phyloP scores from a whole-genome alignment of 2,797 vertebrate species.

The Siniperca undulata region DNA sequence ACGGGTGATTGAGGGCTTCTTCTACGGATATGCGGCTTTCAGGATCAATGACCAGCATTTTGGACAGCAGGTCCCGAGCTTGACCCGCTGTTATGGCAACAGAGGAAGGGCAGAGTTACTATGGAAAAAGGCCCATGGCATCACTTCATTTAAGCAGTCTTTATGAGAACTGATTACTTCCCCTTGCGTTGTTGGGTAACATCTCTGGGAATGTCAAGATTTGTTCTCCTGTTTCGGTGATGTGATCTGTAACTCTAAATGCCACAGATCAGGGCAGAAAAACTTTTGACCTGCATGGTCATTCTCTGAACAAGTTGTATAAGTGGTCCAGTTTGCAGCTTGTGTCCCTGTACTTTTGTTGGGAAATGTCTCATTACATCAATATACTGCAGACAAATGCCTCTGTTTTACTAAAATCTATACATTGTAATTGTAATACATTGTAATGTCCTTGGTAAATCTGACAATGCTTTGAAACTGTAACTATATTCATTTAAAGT shows the following conservation, averaged over 20 bases:
- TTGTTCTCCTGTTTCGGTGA: constrained; percentile 37
- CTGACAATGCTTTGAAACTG: background rate
- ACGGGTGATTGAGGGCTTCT: constrained; percentile 95
- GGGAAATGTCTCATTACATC: background rate
- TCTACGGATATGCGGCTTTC: constrained; percentile 96
- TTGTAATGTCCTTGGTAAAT: background rate
- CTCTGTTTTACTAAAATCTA: background rate
- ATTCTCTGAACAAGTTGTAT: constrained; percentile 10
- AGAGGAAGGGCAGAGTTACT: constrained; percentile 60
- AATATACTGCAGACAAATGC: background rate
- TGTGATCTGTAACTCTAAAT: constrained; percentile 28
- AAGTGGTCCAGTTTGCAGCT: constrained; percentile 7
- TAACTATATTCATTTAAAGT: background rate
- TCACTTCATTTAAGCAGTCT: constrained; percentile 27
- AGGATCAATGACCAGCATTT: constrained; percentile 98
- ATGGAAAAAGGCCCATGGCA: constrained; percentile 56
- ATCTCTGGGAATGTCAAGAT: constrained; percentile 45
- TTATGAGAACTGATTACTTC: constrained; percentile 42
- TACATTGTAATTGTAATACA: background rate
- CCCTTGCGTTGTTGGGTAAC: constrained; percentile 12
- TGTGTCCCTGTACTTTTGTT: background rate
- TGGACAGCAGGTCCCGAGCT: constrained; percentile 96
- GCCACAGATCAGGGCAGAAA: constrained; percentile 29
- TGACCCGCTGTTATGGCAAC: constrained; percentile 88
- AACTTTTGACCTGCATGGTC: constrained; percentile 22